These are phyloP conservation scores for Drosophila bipectinata DNA, from an alignment of 1,140 invertebrate species.

Conservation along the genomic window DNA sequence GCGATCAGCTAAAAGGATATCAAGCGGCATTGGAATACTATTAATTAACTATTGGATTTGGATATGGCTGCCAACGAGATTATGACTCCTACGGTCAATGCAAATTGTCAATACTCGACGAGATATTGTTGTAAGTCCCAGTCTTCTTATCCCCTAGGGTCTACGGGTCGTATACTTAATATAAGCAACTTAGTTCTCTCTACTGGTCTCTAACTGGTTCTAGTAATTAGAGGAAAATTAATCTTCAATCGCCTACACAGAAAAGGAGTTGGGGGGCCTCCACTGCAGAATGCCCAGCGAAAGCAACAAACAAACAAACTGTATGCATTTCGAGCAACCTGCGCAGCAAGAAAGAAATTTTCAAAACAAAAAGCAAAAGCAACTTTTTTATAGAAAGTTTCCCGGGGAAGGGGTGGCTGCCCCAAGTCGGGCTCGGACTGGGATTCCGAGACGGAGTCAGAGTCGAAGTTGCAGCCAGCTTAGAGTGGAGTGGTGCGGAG, in stretches of 20 bases:
- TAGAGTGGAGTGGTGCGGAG: conserved; percentile 31
- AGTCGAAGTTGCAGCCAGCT: conserved; percentile 41
- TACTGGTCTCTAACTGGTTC: background rate
- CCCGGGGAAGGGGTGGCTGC: conserved; percentile 39
- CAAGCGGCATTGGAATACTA: conserved; percentile 20
- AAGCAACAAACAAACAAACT: conserved; percentile 56
- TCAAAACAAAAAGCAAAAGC: conserved; percentile 50
- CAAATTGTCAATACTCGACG: conserved; percentile 82
- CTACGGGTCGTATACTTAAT: conserved; percentile 3
- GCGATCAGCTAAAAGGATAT: conserved; percentile 47
- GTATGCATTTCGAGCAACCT: conserved; percentile 24
- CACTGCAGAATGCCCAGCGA: conserved; percentile 37
- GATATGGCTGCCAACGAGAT: conserved; percentile 83
- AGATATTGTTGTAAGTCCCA: conserved; percentile 82
- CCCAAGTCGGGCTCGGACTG: background rate
- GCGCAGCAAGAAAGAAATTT: conserved; percentile 48
- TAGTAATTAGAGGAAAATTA: conserved; percentile 1
- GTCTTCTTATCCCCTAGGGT: background rate
- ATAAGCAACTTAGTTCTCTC: background rate
- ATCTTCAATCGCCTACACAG: conserved; percentile 5
- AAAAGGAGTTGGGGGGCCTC: background rate
- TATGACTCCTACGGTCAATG: conserved; percentile 81
- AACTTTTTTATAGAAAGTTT: conserved; percentile 54
- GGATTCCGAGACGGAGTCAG: background rate
- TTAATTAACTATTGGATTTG: conserved; percentile 37